phyloP scores from a whole-genome alignment of 1,140 invertebrate species.

The Penaeus chinensis region DNA sequence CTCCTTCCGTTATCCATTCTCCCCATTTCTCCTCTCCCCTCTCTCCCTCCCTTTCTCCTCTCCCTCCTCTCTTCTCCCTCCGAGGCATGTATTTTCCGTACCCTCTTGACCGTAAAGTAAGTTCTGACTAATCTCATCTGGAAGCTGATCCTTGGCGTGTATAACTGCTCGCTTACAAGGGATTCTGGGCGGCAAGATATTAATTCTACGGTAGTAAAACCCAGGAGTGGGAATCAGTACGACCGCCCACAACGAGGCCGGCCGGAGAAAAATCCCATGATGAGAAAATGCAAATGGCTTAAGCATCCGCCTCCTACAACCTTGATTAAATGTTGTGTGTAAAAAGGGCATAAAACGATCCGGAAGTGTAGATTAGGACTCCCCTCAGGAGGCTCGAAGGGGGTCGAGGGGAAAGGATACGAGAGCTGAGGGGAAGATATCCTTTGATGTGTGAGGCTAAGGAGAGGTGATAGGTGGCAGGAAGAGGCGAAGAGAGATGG shows the following conservation, averaged over 20 bases:
- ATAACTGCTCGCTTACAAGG: slow-evolving; percentile 4
- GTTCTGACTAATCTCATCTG: too few species aligned
- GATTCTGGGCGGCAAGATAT: slow-evolving; percentile 1
- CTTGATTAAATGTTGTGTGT: slow-evolving; percentile 27
- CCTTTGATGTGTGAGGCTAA: too few species aligned
- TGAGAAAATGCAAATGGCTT: slow-evolving; percentile 27
- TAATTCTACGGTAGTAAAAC: slow-evolving; percentile 29
- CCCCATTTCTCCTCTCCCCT: too few species aligned
- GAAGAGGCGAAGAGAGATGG: too few species aligned
- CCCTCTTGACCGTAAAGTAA: too few species aligned
- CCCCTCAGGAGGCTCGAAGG: not conserved
- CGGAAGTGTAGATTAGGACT: not conserved
- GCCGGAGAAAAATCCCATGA: slow-evolving; percentile 6
- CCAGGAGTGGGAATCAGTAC: slow-evolving; percentile 5
- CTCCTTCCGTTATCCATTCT: too few species aligned
- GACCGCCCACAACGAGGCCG: not conserved
- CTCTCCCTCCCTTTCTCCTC: too few species aligned
- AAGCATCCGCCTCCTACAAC: slow-evolving; percentile 13
- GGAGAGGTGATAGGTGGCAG: too few species aligned
- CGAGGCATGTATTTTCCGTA: too few species aligned
- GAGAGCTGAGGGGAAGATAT: too few species aligned
- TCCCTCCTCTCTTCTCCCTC: too few species aligned
- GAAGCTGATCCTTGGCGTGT: not conserved
- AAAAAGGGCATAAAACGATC: slow-evolving; percentile 26
- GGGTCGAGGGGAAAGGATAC: not conserved